Base-by-base conservation (phyloP, 2,888 invertebrate species). In the Limenitis camilla region DNA sequence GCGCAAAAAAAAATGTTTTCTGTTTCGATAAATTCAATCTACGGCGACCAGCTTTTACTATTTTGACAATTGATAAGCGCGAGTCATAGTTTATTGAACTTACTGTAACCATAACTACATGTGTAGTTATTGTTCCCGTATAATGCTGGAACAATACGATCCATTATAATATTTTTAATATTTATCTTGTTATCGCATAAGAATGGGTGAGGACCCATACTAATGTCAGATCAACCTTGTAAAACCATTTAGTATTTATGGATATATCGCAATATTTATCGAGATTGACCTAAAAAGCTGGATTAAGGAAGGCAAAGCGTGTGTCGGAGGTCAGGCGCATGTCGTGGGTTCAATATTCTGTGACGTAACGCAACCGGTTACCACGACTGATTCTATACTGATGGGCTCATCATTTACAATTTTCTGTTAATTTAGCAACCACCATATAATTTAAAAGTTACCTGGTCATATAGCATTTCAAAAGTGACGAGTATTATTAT, bases 311-410 rank as follows among this genome's bases (percentile, higher is more conserved):
- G 76, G 71, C 65, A 68, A 68, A 66, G 60, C 40, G 40, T 64
- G 70, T 71, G 78, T 74, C 79, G 68, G 71, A 76, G 84, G 81
- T 84, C 77, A 78, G 32, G 63, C 68, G 64, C 64, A 68, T 63
- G 69, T 66, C 71, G 63, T 60, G 66, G 68, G 74, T 76, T 77
- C 76, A 75, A 74, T 67, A 74, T 54, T 67, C 73, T 69, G 63
- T 82, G 79, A 81, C 65, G 79, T 76, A 83, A 84, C 58, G 41
- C 46, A 60, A 71, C 76, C 75, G 70, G 75, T 75, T 45, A 31
- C 39, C 32, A 46, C 40, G 42, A n/a, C n/a, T n/a, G n/a, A n/a
- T n/a, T n/a, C n/a, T n/a, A n/a, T n/a, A n/a, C 32, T 49, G 49
- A 57, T 49, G 51, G 52, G 52, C 53, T 55, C 47, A 48, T 54